Evolutionary conservation across 2,888 invertebrate genomes (phyloP).

Genomic region (Copidosoma aretas): DNA sequence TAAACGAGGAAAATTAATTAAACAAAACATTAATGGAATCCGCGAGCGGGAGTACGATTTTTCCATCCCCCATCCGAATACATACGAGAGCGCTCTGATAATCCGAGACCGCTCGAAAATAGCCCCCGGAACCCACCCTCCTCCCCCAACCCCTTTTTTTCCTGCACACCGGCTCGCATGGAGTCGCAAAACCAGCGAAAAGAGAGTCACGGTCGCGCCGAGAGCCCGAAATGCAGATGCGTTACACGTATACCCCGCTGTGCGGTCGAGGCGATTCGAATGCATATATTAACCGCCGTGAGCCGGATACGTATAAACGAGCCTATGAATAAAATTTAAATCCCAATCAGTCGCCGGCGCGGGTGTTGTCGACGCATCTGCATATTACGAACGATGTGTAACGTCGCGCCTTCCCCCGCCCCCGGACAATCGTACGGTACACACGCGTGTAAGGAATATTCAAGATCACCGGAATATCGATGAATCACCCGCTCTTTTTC

Average conservation of each 20-base stretch:
- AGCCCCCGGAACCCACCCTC: background rate
- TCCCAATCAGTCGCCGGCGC: slow-evolving; percentile 58
- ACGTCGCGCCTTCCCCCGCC: background rate
- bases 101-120: slow-evolving; percentile 38
- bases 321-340: slow-evolving; percentile 63
- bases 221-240: slow-evolving; percentile 13
- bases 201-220: background rate
- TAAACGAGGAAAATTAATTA: slow-evolving; percentile 13
- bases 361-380: no score
- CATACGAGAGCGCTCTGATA: slow-evolving; percentile 3
- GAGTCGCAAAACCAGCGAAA: background rate
- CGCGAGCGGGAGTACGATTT: background rate
- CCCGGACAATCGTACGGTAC: background rate
- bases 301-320: slow-evolving; percentile 57
- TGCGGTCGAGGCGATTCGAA: slow-evolving; percentile 54
- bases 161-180: no score
- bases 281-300: slow-evolving; percentile 59
- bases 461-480: slow-evolving; percentile 10
- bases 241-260: no score
- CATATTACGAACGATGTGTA: slow-evolving; percentile 39
- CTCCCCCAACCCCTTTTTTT: background rate
- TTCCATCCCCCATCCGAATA: background rate
- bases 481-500: background rate
- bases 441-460: slow-evolving; percentile 19
- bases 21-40: slow-evolving; percentile 28